Conservation (phyloP, 37 sponge, comb jelly and placozoan genomes). For the Aplysina aerophoba region DNA sequence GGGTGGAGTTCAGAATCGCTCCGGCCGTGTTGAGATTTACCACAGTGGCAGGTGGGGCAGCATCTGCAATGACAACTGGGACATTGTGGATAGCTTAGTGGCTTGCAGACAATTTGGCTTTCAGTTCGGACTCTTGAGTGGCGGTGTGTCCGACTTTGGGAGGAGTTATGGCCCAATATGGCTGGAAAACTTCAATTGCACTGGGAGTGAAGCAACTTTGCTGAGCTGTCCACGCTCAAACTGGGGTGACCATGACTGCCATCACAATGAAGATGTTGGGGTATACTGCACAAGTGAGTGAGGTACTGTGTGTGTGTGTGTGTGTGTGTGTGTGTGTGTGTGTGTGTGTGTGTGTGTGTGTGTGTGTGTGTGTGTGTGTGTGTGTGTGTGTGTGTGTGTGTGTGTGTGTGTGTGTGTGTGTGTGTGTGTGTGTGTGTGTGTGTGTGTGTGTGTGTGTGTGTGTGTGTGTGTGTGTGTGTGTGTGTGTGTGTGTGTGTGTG, state of each 20-base stretch:
- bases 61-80: conserved; percentile 36
- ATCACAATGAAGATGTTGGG: neutral
- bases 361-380: conserved; percentile 18
- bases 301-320: conserved; percentile 19
- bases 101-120: conserved; percentile 34
- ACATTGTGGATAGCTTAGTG: neutral
- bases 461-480: no score
- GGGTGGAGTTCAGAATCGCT: neutral
- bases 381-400: conserved; percentile 13
- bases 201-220: conserved; percentile 1
- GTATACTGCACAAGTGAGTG: conserved; percentile 15
- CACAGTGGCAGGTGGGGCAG: conserved; percentile 27
- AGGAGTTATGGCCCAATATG: neutral
- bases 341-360: conserved; percentile 26
- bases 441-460: no score
- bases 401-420: conserved; percentile 27
- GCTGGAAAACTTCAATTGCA: conserved; percentile 16
- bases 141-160: neutral
- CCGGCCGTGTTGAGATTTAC: conserved; percentile 44
- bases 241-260: neutral
- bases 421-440: conserved; percentile 11
- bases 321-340: conserved; percentile 21
- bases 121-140: neutral
- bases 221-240: neutral
- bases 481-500: no score